A percentile compares a stretch with the other conserved stretches of the same genome.
phyloP scores from a whole-genome alignment of 1,140 invertebrate species.

The Papilio polyxenes region DNA sequence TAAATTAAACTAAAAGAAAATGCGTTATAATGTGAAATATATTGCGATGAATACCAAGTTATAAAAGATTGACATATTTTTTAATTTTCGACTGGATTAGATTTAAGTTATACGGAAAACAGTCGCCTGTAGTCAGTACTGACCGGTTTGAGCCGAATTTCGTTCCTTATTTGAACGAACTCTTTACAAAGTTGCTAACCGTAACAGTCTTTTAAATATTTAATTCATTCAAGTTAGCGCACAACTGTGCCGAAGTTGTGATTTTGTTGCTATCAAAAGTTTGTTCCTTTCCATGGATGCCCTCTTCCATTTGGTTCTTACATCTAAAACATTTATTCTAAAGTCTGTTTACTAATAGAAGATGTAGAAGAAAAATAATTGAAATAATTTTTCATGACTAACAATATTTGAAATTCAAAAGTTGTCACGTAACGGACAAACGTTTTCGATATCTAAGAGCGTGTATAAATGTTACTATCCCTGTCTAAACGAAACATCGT shows the following conservation, averaged over 20 bases:
- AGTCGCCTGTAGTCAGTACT: neutral
- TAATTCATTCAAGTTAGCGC: neutral
- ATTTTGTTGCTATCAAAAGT: conserved; percentile 4
- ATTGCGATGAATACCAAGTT: neutral
- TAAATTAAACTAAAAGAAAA: neutral
- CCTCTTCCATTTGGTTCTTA: neutral
- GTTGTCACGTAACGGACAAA: too few relatives aligned
- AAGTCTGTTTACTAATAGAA: too few relatives aligned
- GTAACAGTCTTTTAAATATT: neutral
- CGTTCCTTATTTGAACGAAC: neutral
- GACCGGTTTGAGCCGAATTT: neutral
- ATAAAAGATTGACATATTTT: neutral
- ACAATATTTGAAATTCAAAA: too few relatives aligned
- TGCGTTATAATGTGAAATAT: neutral
- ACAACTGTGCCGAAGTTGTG: neutral
- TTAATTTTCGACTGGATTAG: neutral
- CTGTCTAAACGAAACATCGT: too few relatives aligned
- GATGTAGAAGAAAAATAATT: too few relatives aligned
- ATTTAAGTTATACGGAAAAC: neutral
- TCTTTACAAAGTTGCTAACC: conserved; percentile 4
- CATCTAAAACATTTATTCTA: too few relatives aligned
- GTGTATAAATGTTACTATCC: too few relatives aligned
- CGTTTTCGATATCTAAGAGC: too few relatives aligned
- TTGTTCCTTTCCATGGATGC: neutral
- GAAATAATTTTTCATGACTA: too few relatives aligned